Evolutionary conservation across 2,888 invertebrate species (phyloP).

Genomic region (Drosophila neonasuta): DNA sequence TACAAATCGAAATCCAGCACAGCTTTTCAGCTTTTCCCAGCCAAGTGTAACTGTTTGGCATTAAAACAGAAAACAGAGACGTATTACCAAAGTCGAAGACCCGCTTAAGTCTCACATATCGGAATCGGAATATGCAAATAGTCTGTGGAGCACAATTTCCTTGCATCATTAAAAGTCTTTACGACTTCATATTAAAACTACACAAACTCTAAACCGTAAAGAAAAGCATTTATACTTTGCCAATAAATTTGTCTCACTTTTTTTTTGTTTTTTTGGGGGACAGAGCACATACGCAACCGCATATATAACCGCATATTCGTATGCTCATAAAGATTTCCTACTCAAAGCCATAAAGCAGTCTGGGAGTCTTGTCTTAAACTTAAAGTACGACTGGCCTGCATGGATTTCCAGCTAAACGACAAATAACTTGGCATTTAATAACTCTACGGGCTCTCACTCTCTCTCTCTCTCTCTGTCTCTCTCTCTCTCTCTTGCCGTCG

Average conservation of each 20-base stretch:
- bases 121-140: constrained; percentile 62
- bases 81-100: constrained; percentile 27
- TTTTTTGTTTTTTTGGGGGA: constrained; percentile 21
- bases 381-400: constrained; percentile 62
- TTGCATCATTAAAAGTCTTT: constrained; percentile 69
- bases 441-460: constrained; percentile 50
- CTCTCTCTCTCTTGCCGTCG: background rate
- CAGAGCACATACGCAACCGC: constrained; percentile 16
- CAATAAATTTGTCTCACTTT: constrained; percentile 69
- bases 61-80: constrained; percentile 18
- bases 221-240: constrained; percentile 65
- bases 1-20: background rate
- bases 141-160: constrained; percentile 44
- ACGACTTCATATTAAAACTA: constrained; percentile 69
- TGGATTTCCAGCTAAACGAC: constrained; percentile 77
- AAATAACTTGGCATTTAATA: constrained; percentile 78
- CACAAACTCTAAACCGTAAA: constrained; percentile 48
- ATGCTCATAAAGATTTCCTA: constrained; percentile 74
- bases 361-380: constrained; percentile 59
- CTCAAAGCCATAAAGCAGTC: constrained; percentile 74
- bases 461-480: constrained; percentile 4
- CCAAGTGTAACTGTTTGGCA: constrained; percentile 3
- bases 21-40: background rate
- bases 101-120: constrained; percentile 20
- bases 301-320: constrained; percentile 5